phyloP scores from a whole-genome alignment of 2,888 invertebrate genomes.

The Aricia artaxerxes region DNA sequence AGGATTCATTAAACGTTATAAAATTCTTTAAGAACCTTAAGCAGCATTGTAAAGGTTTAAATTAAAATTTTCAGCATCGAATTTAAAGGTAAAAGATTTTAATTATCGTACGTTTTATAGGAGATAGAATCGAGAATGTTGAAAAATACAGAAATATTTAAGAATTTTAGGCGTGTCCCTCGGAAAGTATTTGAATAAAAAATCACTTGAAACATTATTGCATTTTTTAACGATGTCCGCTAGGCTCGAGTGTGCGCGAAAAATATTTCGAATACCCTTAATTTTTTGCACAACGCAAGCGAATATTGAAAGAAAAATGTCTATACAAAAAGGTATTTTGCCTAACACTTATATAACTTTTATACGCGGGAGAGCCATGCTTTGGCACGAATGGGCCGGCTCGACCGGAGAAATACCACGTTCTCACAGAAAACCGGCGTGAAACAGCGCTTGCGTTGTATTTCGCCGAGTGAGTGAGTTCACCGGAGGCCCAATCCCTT shows the following conservation, averaged over 20 bases:
- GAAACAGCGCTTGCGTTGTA: too few species aligned
- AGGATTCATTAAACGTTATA: background rate
- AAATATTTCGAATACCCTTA: slow-evolving; percentile 7
- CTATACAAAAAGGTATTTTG: background rate
- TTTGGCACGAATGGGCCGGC: too few species aligned
- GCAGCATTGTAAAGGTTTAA: background rate
- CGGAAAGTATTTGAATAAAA: slow-evolving; percentile 7
- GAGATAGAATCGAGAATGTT: background rate
- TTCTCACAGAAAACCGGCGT: too few species aligned
- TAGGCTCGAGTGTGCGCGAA: background rate
- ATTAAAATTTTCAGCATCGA: background rate
- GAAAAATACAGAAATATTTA: background rate
- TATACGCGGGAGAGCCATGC: too few species aligned
- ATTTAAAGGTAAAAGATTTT: background rate
- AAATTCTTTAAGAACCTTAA: background rate
- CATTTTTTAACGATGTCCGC: slow-evolving; percentile 7
- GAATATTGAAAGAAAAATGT: background rate
- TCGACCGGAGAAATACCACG: too few species aligned
- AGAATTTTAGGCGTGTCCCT: slow-evolving; percentile 2
- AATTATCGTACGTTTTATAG: background rate
- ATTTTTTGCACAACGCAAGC: background rate
- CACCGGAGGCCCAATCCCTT: too few species aligned
- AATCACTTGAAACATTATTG: slow-evolving; percentile 27
- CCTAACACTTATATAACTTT: too few species aligned
- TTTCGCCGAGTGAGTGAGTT: too few species aligned